A percentile compares a stretch with the other conserved stretches of the same genome.
phyloP scores from a whole-genome alignment of 2,888 invertebrate species.

The Oxycera nigricornis region DNA sequence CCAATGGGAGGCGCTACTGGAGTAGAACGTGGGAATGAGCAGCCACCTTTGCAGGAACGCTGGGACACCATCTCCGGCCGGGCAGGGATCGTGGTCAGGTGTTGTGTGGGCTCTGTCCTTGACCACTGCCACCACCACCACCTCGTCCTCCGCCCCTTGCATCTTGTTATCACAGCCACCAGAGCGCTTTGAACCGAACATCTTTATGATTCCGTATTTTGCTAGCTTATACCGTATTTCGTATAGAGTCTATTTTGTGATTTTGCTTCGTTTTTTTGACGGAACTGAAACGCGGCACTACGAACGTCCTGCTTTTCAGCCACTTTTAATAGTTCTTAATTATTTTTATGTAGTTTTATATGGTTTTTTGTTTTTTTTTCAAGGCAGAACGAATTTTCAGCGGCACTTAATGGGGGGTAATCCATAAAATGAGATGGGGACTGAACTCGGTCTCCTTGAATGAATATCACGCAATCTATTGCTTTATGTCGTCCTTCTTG shows the following conservation, averaged over 20 bases:
- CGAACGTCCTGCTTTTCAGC: background rate
- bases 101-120: background rate
- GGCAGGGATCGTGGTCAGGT: background rate
- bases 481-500: slow-evolving; percentile 65
- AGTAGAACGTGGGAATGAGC: slow-evolving; percentile 42
- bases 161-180: slow-evolving; percentile 37
- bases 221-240: background rate
- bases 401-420: background rate
- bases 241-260: slow-evolving; percentile 21
- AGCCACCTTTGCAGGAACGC: slow-evolving; percentile 39
- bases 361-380: slow-evolving; percentile 22
- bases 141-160: background rate
- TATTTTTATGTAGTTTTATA: too few relatives aligned
- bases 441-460: background rate
- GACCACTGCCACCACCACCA: background rate
- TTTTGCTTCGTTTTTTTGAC: background rate
- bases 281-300: background rate
- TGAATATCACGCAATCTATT: background rate
- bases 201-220: slow-evolving; percentile 21
- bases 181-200: slow-evolving; percentile 39
- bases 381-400: background rate
- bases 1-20: slow-evolving; percentile 38
- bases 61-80: slow-evolving; percentile 7
- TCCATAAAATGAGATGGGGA: background rate
- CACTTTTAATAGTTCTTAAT: slow-evolving; percentile 7